phyloP scores from a whole-genome alignment of 2,113 vertebrate genomes.

The Paramisgurnus dabryanus region DNA sequence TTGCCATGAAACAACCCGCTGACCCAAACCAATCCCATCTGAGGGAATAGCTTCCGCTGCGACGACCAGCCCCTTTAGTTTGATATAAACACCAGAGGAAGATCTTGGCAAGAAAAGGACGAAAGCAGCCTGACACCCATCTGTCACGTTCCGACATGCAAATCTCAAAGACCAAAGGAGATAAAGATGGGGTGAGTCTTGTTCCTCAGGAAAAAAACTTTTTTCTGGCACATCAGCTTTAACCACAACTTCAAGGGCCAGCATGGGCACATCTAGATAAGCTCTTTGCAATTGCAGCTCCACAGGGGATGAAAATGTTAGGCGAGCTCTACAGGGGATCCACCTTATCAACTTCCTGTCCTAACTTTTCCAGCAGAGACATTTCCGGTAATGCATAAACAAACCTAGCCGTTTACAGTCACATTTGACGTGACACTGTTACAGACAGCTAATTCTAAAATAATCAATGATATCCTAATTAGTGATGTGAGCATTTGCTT shows the following conservation, averaged over 20 bases:
- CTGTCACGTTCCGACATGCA: conserved; percentile 46
- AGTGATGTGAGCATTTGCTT: conserved; percentile 20
- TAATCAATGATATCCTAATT: conserved; percentile 2
- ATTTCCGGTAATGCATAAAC: conserved; percentile 45
- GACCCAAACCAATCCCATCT: conserved; percentile 8
- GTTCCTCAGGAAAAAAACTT: neutral
- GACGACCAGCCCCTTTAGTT: neutral
- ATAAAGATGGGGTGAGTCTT: conserved; percentile 41
- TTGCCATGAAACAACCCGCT: neutral
- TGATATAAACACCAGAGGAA: conserved; percentile 30
- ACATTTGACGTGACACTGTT: conserved; percentile 30
- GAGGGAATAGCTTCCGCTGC: neutral
- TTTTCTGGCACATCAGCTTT: conserved; percentile 42
- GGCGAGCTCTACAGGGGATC: conserved; percentile 38
- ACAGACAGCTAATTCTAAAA: conserved; percentile 17
- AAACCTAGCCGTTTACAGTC: conserved; percentile 26
- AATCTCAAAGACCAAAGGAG: conserved; percentile 24
- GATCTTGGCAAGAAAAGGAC: neutral
- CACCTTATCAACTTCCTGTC: conserved; percentile 51
- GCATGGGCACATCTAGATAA: conserved; percentile 39
- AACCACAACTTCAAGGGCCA: conserved; percentile 36
- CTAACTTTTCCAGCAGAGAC: conserved; percentile 27
- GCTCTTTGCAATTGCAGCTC: conserved; percentile 18
- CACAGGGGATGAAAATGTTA: conserved; percentile 13
- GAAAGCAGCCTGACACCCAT: neutral